Conservation (phyloP, 1,140 invertebrate species). For the Lasaia peninsularis region DNA sequence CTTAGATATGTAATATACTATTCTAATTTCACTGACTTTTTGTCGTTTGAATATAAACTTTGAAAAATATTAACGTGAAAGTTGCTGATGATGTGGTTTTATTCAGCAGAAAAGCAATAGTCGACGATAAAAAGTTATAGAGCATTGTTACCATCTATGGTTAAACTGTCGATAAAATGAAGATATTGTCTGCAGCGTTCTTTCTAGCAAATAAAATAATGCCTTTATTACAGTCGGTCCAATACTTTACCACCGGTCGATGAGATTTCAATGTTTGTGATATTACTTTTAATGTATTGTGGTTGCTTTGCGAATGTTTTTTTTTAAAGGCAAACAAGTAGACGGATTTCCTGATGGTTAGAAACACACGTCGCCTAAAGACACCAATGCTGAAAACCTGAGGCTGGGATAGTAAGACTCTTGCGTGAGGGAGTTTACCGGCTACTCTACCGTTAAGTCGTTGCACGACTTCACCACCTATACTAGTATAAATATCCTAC, state of each 20-base stretch:
- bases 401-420: too few species aligned
- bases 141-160: neutral
- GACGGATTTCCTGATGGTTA: too few species aligned
- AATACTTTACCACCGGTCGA: neutral
- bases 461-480: too few species aligned
- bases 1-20: too few species aligned
- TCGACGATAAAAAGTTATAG: neutral
- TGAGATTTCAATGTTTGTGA: neutral
- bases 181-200: slow-evolving; percentile 1
- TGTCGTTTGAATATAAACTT: too few species aligned
- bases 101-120: neutral
- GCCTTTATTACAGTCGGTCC: neutral
- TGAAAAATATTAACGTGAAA: too few species aligned
- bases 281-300: neutral
- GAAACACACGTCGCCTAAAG: too few species aligned
- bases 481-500: too few species aligned
- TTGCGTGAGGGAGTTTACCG: too few species aligned
- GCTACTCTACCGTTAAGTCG: too few species aligned
- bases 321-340: too few species aligned
- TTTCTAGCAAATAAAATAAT: slow-evolving; percentile 1
- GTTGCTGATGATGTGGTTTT: neutral
- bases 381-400: too few species aligned
- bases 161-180: slow-evolving; percentile 1
- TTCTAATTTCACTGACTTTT: neutral
- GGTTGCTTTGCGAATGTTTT: neutral